A percentile compares a stretch with the other conserved stretches of the same genome.
Conservation (phyloP, 1,140 invertebrate species). For the Caenorhabditis brenneri region DNA sequence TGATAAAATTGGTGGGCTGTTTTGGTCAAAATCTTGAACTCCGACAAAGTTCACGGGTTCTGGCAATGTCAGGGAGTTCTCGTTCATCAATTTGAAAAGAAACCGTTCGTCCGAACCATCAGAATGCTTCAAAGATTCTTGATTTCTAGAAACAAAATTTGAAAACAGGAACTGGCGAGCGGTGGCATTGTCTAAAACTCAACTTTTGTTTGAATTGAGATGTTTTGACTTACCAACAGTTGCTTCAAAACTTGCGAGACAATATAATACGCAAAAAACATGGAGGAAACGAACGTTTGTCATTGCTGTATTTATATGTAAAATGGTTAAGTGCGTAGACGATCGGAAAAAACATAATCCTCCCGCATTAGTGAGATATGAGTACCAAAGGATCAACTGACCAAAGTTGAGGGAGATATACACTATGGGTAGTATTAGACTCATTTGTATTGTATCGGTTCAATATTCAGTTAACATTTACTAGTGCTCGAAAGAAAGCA, state of each 20-base stretch:
- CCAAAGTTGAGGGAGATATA: neutral
- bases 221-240: too few species aligned
- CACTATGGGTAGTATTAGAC: too few species aligned
- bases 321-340: neutral
- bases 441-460: too few species aligned
- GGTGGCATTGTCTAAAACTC: neutral
- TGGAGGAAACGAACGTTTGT: neutral
- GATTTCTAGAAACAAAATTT: neutral
- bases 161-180: neutral
- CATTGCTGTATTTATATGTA: neutral
- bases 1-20: neutral
- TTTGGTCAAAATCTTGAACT: neutral
- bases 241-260: too few species aligned
- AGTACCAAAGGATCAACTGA: neutral
- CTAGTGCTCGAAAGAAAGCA: too few species aligned
- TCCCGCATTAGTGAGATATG: neutral
- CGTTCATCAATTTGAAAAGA: neutral
- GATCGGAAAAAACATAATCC: neutral
- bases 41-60: neutral
- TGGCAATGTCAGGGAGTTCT: neutral
- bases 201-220: too few species aligned
- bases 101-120: constrained; percentile 4
- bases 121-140: neutral
- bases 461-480: too few species aligned
- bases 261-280: neutral